These are phyloP conservation scores for Limnothrissa miodon DNA, from an alignment of 2,113 vertebrate species.

Conservation along the genomic window DNA sequence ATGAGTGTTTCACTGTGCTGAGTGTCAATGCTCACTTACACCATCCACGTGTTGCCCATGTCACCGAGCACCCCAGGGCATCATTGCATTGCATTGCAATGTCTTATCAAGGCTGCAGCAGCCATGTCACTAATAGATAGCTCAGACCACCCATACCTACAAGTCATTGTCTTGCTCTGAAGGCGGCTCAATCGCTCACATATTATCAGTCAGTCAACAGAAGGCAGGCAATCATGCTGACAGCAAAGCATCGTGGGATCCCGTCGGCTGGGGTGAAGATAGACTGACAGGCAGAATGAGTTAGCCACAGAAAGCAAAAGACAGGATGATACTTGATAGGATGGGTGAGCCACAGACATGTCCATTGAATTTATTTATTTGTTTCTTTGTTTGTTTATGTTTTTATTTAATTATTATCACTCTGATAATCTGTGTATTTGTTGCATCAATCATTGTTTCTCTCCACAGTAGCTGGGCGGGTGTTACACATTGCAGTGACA, in stretches of 20 bases:
- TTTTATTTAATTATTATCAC: background rate
- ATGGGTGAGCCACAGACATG: background rate
- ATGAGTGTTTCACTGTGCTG: too few species aligned
- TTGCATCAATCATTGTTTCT: background rate
- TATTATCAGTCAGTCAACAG: conserved; percentile 87
- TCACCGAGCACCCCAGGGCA: conserved; percentile 63
- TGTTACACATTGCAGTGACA: background rate
- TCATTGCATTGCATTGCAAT: conserved; percentile 76
- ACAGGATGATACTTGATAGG: background rate
- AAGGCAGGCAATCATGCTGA: conserved; percentile 86
- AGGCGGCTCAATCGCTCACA: conserved; percentile 85
- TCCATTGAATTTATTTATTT: background rate
- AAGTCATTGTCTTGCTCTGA: conserved; percentile 85
- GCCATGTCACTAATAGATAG: conserved; percentile 88
- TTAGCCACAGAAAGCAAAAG: conserved; percentile 79
- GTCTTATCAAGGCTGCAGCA: conserved; percentile 88
- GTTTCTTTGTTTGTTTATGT: background rate
- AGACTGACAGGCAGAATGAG: conserved; percentile 86
- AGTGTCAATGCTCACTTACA: too few species aligned
- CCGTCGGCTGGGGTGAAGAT: conserved; percentile 85
- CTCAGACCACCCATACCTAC: conserved; percentile 72
- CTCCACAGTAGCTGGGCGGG: background rate
- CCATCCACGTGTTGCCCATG: background rate
- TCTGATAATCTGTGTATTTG: background rate
- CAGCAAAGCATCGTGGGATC: conserved; percentile 84